Percentiles rank a stretch among this genome's conserved stretches.
These are phyloP conservation scores for Pristiophorus japonicus DNA, from an alignment of 2,113 vertebrate genomes.

Conservation along the genomic window DNA sequence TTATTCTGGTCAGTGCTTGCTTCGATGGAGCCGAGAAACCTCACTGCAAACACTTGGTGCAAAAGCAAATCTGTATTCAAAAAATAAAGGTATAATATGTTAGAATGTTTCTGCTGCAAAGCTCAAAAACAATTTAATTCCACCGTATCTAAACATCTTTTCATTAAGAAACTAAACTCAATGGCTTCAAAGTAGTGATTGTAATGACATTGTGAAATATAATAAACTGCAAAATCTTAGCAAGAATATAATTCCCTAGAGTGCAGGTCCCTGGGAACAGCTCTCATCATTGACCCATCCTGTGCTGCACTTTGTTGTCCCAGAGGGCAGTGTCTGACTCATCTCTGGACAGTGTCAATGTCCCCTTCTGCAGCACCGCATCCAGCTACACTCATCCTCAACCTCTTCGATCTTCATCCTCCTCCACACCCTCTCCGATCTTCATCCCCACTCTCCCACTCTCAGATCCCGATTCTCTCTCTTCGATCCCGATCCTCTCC, in stretches of 20 bases:
- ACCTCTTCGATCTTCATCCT: too few species aligned
- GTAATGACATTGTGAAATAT: neutral
- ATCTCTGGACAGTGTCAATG: neutral
- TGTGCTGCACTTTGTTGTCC: neutral
- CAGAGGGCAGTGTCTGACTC: neutral
- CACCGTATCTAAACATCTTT: neutral
- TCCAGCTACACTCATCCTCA: too few species aligned
- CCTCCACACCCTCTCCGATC: too few species aligned
- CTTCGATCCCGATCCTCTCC: too few species aligned
- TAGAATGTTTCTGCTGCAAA: neutral
- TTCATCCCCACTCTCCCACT: too few species aligned
- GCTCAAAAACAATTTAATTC: neutral
- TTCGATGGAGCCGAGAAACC: conserved; percentile 91
- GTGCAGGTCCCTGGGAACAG: neutral
- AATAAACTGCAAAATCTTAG: neutral
- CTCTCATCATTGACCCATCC: neutral
- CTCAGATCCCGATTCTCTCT: too few species aligned
- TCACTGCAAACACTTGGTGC: conserved; percentile 89
- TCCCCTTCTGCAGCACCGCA: too few species aligned
- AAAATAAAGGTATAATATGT: neutral
- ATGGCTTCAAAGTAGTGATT: neutral
- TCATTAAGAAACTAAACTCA: neutral
- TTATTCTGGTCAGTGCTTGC: conserved; percentile 69
- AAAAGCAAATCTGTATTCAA: conserved; percentile 73
- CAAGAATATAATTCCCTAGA: neutral